Evolutionary conservation across 1,140 invertebrate genomes (phyloP).

Genomic region (Steinernema feltiae): DNA sequence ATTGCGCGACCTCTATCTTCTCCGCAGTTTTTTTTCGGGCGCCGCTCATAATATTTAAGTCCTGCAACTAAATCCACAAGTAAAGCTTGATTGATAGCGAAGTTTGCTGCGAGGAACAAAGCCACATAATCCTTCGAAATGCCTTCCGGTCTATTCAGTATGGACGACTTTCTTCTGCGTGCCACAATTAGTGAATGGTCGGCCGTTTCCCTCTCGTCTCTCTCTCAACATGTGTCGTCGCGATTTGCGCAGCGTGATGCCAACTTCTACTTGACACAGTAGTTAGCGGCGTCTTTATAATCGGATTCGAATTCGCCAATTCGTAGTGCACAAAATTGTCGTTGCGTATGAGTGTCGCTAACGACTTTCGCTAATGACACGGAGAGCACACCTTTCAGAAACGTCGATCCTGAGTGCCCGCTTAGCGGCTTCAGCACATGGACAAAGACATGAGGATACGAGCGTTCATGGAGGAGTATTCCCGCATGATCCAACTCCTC

Average conservation of each 20-base stretch:
- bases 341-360: background rate
- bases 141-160: conserved; percentile 11
- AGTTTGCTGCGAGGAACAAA: conserved; percentile 13
- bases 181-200: conserved; percentile 15
- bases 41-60: background rate
- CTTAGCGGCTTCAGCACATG: background rate
- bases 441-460: conserved; percentile 11
- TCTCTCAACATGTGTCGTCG: conserved; percentile 5
- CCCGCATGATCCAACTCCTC: background rate
- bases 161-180: background rate
- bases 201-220: background rate
- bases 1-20: background rate
- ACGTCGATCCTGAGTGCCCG: background rate
- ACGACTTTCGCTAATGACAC: too few relatives aligned
- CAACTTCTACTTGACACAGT: background rate
- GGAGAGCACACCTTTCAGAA: conserved; percentile 1
- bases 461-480: conserved; percentile 10
- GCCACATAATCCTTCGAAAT: conserved; percentile 14
- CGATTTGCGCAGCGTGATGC: conserved; percentile 12
- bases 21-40: background rate
- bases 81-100: conserved; percentile 15
- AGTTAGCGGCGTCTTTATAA: background rate
- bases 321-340: background rate
- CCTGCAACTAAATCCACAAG: background rate
- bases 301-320: background rate